Evolutionary conservation across 2,797 vertebrate genomes (phyloP), one percentile per base, ranked within the genome.

Genomic region (Xyrichtys novacula): DNA sequence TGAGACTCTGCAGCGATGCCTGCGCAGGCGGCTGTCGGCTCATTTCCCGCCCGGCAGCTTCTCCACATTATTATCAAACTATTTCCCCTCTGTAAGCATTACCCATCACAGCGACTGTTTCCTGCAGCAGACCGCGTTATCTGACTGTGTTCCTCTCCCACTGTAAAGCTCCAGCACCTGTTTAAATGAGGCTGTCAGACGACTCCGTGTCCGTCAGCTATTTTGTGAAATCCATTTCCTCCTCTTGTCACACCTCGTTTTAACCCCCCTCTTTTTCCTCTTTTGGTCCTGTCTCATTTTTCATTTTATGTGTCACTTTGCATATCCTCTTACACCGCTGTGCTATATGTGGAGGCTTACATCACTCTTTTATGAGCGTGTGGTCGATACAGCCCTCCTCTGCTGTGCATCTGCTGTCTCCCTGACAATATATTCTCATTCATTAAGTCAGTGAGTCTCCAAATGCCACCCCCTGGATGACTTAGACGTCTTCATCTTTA

Each of bases 281-380:
- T 65, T 66, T 62, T 12, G 17, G 22, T 10, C 17, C 23, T 0
- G 0, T 29, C 56, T 70, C 39, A 20, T 70, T 74, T 66, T 48
- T 53, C 31, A 25, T 60, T 46, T 57, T 53, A 32, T 58, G 78
- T 71, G 50, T 64, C 50, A 59, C 63, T 69, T 70, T 70, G 43
- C 11, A 53, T 74, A 74, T 81, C 74, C 66, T 65, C 60, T 81
- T 71, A 72, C 56, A 63, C 44, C 5, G n/a, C 46, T 22, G 39
- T 2, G 1, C 34, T 71, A 34, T 46, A 78, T 59, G 31, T 42
- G 39, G 34, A 53, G 15, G 62, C 47, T 76, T 75, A 59, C 74
- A 44, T 80, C 65, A 64, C 44, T 62, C 23, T 64, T n/a, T 31
- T 54, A 16, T 60, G 54, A 75, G 61, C 71, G 85, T 81, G 68